phyloP scores from a whole-genome alignment of 2,888 invertebrate species.

The Tuta absoluta region DNA sequence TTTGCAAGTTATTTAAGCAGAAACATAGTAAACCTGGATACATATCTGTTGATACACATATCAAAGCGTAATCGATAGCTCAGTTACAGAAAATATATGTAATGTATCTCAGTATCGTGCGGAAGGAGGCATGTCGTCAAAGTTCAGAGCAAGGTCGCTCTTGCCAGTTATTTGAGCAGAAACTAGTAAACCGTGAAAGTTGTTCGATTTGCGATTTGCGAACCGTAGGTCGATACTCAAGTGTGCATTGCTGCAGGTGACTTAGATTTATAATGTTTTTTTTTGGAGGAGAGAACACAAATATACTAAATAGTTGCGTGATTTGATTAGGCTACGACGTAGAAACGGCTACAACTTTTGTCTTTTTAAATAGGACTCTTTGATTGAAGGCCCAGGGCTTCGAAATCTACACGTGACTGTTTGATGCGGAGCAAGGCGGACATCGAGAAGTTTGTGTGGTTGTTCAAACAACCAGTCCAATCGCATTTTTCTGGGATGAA shows the following conservation, averaged over 20 bases:
- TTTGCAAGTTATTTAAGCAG: not conserved
- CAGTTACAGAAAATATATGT: not conserved
- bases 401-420: too few species aligned
- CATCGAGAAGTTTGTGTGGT: too few species aligned
- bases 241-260: not conserved
- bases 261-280: too few species aligned
- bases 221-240: constrained; percentile 7
- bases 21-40: not conserved
- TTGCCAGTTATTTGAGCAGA: not conserved
- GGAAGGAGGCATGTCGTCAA: not conserved
- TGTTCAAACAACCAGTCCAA: too few species aligned
- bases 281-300: not conserved
- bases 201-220: not conserved
- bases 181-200: constrained; percentile 12
- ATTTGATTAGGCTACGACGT: too few species aligned
- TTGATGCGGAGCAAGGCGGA: too few species aligned
- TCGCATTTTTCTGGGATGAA: too few species aligned
- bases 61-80: constrained; percentile 5
- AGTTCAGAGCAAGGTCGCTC: constrained; percentile 15
- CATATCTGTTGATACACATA: not conserved
- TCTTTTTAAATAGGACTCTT: too few species aligned
- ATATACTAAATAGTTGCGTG: too few species aligned
- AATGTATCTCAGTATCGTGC: not conserved
- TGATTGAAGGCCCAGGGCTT: too few species aligned
- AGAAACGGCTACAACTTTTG: too few species aligned